A percentile compares a stretch with the other conserved stretches of the same genome.
These are phyloP conservation scores for Mirounga angustirostris DNA, from an alignment of 2,113 vertebrate species.

Conservation along the genomic window DNA sequence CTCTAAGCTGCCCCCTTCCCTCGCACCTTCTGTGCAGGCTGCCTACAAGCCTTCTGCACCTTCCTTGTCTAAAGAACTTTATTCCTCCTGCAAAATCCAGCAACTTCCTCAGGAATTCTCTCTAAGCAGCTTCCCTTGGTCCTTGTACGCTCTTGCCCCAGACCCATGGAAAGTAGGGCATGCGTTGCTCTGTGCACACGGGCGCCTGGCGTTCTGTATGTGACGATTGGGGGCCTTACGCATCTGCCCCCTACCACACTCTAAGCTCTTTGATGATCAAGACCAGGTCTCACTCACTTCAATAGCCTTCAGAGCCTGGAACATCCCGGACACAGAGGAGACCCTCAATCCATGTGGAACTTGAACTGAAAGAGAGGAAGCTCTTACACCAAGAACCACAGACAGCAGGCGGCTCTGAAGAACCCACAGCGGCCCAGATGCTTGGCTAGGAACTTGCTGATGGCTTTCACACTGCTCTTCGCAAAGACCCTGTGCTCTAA, in stretches of 20 bases:
- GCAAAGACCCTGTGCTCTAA: not conserved
- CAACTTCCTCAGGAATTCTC: not conserved
- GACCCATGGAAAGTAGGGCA: not conserved
- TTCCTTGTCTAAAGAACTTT: not conserved
- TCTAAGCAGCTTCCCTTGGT: not conserved
- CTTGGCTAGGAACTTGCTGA: not conserved
- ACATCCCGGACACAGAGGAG: not conserved
- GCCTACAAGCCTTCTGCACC: not conserved
- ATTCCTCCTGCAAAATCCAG: not conserved
- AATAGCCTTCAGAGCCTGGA: not conserved
- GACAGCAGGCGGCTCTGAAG: not conserved
- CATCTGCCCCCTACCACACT: accelerated
- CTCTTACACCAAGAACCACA: not conserved
- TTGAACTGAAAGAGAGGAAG: not conserved
- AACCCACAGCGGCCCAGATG: accelerated
- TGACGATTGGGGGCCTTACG: not conserved
- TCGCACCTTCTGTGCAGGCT: not conserved
- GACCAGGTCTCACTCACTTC: not conserved
- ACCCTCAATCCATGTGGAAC: not conserved
- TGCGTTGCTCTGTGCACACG: accelerated
- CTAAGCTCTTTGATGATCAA: not conserved
- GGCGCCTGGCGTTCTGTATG: not conserved
- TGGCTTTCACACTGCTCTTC: not conserved
- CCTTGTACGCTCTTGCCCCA: accelerated
- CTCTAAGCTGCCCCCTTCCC: too few species aligned